Conservation (phyloP, 1,140 invertebrate species). For the Leptinotarsa texana region DNA sequence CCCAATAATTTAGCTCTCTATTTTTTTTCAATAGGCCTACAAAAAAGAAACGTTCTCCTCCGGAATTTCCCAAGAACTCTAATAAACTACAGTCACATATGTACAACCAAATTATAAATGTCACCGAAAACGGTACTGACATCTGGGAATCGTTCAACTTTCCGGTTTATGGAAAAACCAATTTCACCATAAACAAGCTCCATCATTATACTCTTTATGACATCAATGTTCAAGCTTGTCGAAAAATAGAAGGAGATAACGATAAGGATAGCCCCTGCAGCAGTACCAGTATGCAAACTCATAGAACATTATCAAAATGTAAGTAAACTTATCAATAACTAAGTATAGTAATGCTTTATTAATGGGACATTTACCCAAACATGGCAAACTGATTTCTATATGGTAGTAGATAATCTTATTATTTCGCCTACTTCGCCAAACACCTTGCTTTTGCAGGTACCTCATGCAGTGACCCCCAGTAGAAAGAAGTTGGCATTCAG, state of each 20-base stretch:
- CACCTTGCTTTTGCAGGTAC: no score
- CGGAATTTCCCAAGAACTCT: neutral
- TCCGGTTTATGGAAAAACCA: conserved; percentile 39
- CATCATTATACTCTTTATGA: conserved; percentile 75
- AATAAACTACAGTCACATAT: neutral
- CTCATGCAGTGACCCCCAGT: no score
- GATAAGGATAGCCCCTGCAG: conserved; percentile 53
- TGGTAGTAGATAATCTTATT: no score
- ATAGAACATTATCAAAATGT: conserved; percentile 46
- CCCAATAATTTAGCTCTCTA: neutral
- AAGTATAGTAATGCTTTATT: no score
- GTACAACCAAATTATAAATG: conserved; percentile 33
- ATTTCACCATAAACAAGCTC: conserved; percentile 64
- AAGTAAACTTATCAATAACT: neutral
- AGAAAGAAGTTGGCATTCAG: no score
- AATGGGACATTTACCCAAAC: no score
- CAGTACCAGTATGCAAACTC: conserved; percentile 53
- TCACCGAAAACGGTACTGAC: conserved; percentile 36
- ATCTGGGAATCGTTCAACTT: conserved; percentile 40
- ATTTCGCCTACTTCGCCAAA: no score
- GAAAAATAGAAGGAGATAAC: conserved; percentile 58
- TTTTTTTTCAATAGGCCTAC: neutral
- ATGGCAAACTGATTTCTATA: no score
- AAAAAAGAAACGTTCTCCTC: neutral
- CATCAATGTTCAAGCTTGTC: conserved; percentile 73